Percentiles rank a stretch among this genome's conserved stretches.
phyloP scores from a whole-genome alignment of 2,113 vertebrate genomes.

The Platycercus adscitus region DNA sequence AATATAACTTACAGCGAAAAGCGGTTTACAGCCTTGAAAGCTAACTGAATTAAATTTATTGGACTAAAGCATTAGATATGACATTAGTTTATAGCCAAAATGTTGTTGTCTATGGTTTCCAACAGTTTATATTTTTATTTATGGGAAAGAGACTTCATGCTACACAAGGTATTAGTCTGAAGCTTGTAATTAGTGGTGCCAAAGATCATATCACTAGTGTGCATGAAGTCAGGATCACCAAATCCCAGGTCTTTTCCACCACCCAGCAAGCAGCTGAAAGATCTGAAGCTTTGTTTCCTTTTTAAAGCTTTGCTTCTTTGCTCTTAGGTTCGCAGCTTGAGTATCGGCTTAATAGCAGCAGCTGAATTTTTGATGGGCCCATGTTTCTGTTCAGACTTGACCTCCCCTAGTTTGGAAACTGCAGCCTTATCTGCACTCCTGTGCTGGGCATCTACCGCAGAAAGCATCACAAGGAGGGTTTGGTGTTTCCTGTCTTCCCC shows the following conservation, averaged over 20 bases:
- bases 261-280: not conserved
- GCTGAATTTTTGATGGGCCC: not conserved
- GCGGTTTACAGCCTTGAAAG: slow-evolving; percentile 11
- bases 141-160: not conserved
- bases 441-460: not conserved
- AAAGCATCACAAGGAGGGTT: not conserved
- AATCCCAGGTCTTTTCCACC: not conserved
- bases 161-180: not conserved
- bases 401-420: not conserved
- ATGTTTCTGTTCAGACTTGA: not conserved
- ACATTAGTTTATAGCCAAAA: slow-evolving; percentile 8
- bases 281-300: not conserved
- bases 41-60: not conserved
- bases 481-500: not conserved
- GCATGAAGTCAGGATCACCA: not conserved
- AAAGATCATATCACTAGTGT: not conserved
- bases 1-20: not conserved
- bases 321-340: not conserved
- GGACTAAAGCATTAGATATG: not conserved
- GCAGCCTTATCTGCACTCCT: not conserved
- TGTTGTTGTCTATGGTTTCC: not conserved
- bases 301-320: not conserved
- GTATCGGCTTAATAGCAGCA: not conserved
- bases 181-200: not conserved
- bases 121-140: not conserved